phyloP scores from a whole-genome alignment of 2,797 vertebrate genomes.

The Alcedo quadribrachys region DNA sequence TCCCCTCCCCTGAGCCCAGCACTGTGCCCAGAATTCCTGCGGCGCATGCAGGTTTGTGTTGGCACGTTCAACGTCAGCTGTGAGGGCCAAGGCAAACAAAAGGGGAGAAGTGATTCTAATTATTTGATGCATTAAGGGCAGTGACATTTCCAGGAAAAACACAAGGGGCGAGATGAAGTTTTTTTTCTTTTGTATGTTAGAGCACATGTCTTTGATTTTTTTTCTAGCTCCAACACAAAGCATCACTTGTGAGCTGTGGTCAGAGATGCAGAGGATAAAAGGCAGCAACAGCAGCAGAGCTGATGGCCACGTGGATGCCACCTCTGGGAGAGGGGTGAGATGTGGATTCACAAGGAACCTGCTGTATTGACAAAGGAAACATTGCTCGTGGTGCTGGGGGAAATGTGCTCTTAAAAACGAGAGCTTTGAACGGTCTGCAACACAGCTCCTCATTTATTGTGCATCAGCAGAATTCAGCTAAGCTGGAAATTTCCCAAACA shows the following conservation, averaged over 20 bases:
- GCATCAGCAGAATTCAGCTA: not conserved
- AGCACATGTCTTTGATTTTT: not conserved
- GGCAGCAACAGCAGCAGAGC: not conserved
- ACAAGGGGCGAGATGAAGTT: not conserved
- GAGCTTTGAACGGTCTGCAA: not conserved
- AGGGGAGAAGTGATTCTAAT: not conserved
- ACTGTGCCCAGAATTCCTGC: not conserved
- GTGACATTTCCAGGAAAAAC: conserved; percentile 23
- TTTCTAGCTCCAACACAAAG: not conserved
- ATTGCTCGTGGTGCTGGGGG: not conserved
- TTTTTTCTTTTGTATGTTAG: not conserved
- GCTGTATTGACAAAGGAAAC: not conserved
- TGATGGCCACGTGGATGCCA: rapidly evolving
- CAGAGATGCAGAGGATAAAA: not conserved
- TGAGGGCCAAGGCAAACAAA: conserved; percentile 42
- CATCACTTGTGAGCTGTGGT: not conserved
- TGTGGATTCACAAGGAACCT: not conserved
- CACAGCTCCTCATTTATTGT: not conserved
- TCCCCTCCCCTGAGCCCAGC: not conserved
- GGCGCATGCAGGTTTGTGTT: not conserved
- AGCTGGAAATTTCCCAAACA: not conserved
- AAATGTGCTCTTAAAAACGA: not conserved
- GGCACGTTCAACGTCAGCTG: not conserved
- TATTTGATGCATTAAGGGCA: not conserved
- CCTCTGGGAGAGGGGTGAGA: not conserved